Base-by-base conservation (phyloP, 2,888 invertebrate species). In the Agrypnus murinus region DNA sequence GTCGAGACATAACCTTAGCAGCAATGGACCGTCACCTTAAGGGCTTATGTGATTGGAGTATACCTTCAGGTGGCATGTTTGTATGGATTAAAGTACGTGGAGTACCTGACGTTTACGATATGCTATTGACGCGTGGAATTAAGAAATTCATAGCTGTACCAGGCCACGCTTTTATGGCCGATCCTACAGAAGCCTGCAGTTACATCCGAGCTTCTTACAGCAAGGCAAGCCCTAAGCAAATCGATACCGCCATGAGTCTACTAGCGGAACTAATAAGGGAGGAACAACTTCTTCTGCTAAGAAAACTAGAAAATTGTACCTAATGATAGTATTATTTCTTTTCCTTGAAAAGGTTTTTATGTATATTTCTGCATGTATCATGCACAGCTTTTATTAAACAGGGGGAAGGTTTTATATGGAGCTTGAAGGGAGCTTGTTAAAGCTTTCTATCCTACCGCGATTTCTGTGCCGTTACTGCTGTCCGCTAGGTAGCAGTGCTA, bases 51-150 rank as follows among this genome's bases (percentile, higher is more conserved):
- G 90, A 91, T 67, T 94, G 92, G 89, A 80, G 84, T 0, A 81
- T 87, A 19, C 95, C 95, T 0, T 83, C 86, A 2, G 94, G 92
- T 1, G 95, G 95, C 0, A 91, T 95, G 87, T 95, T 94, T 84
- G 87, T 94, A 40, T 95, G 95, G 95, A 86, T 94, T 58, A 89
- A 90, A 77, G 89, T 94, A 0, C 86, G 85, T 2, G 91, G 89
- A 0, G 87, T 95, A 0, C 85, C 88, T 1, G 93, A 95, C 80
- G 92, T 93, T 1, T 91, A 91, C 83, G 89, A 91, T 66, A 90
- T 95, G 90, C 90, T 94, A 10, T 89, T 90, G 86, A 88, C 90
- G 60, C 89, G 91, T 59, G 94, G 93, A 0, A 83, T 92, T 17
- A 86, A 88, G 63, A 90, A 92, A 66, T 90, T 92, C 8, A 89